Evolutionary conservation across 2,113 vertebrate species (phyloP), one percentile per base, ranked within the genome.

Genomic region (Aleadryas rufinucha): DNA sequence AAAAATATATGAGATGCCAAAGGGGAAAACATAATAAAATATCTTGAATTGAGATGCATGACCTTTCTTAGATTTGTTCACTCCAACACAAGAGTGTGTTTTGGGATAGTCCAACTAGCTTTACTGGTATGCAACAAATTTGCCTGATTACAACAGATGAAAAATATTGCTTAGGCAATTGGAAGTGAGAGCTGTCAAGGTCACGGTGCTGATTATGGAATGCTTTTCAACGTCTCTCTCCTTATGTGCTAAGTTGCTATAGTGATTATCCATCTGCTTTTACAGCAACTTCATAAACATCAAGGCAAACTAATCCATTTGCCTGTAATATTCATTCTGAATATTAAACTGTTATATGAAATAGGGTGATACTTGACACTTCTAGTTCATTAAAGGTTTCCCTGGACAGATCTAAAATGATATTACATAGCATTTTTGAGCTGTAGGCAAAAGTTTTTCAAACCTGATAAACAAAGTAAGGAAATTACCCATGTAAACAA

Each of bases 211-310:
- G 89, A 77, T 94, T 93, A 91, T 64, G n/a, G 86, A 89, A 95
- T 87, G 84, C 72, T 95, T 96, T 93, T 95, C 88, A 96, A 54
- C 87, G 88, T 71, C 59, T 74, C 71, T 94, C 39, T 94, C 66
- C 84, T 96, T 80, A 91, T 93, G 69, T 82, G 86, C 79, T 77
- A 87, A 79, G 95, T 96, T 96, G 86, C 90, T 96, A 92, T 92
- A 90, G 94, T 92, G 92, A 96, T 97, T 96, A 96, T 96, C 93
- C 92, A 95, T 96, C 95, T 96, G 93, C 82, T 95, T 94, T 96
- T 95, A 90, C 50, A 85, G 89, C 85, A 95, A 64, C 80, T 89
- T 82, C 92, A 89, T 91, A 96, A 96, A 92, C 92, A 93, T 94
- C 66, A 87, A 93, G 70, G 54, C 85, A 96, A 95, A 65, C 39